Base-by-base conservation (phyloP, 2,888 invertebrate genomes). In the Lingula anatina region DNA sequence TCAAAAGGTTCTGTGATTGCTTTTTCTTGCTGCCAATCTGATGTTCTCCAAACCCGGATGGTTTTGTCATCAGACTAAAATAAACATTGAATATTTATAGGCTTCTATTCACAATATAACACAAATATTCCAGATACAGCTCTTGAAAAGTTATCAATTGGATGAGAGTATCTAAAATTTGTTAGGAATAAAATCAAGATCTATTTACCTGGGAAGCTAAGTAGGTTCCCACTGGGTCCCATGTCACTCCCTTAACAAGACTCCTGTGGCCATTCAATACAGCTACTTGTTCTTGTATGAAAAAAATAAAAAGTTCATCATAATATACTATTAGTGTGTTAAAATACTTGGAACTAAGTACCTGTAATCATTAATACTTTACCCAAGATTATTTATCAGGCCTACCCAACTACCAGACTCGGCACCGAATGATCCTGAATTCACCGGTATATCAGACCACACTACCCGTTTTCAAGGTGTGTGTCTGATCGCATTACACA, bases 191-290 rank as follows among this genome's bases (percentile, higher is more conserved):
- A n/a, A n/a, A n/a, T n/a, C n/a, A n/a, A n/a, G n/a, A n/a, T n/a
- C n/a, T 3, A 54, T 55, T 49, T 64, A 75, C 75, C 66, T 97
- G 96, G 31, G 94, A 91, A 0, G 97, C 95, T 51, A 99, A 79
- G 74, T 93, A 97, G 78, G 94, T 94, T 0, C 97, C 97, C 41
- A 94, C 89, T 2, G 99, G 99, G 80, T 99, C 99, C 96, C 97
- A 99, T 3, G 94, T 87, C 1, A 99, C 89, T 5, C 99, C 99
- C 80, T 97, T 96, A 2, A 97, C 96, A 59, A 96, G 82, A 0
- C 95, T 92, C 39, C 71, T 70, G 61, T 99, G 97, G 0, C 93
- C 95, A 65, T 86, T 88, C 9, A 97, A 80, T 9, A 88, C 86
- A 12, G 88, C 86, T 2, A 94, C 83, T 61, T 73, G 72, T 48